Conservation (phyloP, 2,888 invertebrate genomes). For the Calliphora vomitoria region DNA sequence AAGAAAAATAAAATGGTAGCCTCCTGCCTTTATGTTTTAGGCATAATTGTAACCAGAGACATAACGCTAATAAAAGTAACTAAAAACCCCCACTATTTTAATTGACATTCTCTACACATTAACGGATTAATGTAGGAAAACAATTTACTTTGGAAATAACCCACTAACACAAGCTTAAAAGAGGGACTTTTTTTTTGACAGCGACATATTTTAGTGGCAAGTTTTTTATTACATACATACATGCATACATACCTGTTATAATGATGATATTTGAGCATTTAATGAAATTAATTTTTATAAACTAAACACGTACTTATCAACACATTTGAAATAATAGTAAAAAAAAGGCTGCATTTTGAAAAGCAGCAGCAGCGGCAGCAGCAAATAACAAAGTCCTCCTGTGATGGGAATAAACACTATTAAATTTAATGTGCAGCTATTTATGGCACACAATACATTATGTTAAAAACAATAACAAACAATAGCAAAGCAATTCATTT, state of each 20-base stretch:
- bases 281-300: neutral
- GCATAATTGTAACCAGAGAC: no score
- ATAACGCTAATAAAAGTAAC: no score
- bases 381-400: neutral
- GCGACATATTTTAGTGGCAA: no score
- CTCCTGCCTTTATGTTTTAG: no score
- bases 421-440: slow-evolving; percentile 28
- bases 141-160: no score
- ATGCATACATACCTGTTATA: neutral
- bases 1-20: no score
- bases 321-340: neutral
- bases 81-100: no score
- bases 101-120: no score
- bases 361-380: neutral
- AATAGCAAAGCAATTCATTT: slow-evolving; percentile 18
- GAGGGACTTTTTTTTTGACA: no score
- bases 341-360: neutral
- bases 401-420: neutral
- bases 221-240: no score
- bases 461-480: slow-evolving; percentile 12
- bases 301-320: neutral
- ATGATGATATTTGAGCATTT: neutral
- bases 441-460: slow-evolving; percentile 17
- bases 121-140: no score
- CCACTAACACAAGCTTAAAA: no score